Percentiles rank a stretch among this genome's conserved stretches.
Evolutionary conservation across 2,113 vertebrate species (phyloP).

Genomic region (Pomatorhinus ruficollis): DNA sequence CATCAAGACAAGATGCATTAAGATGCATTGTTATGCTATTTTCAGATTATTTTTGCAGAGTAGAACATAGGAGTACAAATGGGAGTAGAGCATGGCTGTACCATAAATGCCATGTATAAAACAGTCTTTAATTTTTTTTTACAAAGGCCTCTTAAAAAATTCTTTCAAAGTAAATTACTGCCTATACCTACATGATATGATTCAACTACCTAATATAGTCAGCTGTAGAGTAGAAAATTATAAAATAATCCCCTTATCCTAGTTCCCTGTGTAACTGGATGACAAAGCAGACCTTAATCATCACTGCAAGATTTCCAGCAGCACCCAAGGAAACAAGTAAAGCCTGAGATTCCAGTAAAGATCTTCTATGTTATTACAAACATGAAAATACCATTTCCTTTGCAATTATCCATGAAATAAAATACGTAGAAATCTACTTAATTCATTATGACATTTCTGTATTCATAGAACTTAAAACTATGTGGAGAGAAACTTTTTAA

Average conservation of each 20-base stretch:
- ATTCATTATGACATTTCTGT: background rate
- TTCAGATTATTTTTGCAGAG: background rate
- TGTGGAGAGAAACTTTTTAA: background rate
- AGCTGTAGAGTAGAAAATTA: background rate
- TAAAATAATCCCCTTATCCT: background rate
- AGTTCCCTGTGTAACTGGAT: background rate
- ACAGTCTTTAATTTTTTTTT: background rate
- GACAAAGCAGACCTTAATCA: background rate
- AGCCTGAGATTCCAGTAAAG: background rate
- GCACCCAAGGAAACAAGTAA: background rate
- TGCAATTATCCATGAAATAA: background rate
- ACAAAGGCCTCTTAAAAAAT: background rate
- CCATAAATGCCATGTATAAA: background rate
- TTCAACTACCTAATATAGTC: background rate
- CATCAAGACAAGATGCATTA: slow-evolving; percentile 9
- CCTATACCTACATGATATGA: background rate
- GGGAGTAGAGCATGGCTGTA: background rate
- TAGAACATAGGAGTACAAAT: background rate
- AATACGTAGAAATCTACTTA: background rate
- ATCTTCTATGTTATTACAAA: background rate
- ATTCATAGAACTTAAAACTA: background rate
- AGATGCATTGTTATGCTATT: background rate
- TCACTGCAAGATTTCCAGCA: background rate
- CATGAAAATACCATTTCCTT: background rate
- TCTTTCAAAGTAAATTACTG: background rate